Evolutionary conservation across 2,888 invertebrate genomes (phyloP), one percentile per base, ranked within the genome.

Genomic region (Eudemis profundana): DNA sequence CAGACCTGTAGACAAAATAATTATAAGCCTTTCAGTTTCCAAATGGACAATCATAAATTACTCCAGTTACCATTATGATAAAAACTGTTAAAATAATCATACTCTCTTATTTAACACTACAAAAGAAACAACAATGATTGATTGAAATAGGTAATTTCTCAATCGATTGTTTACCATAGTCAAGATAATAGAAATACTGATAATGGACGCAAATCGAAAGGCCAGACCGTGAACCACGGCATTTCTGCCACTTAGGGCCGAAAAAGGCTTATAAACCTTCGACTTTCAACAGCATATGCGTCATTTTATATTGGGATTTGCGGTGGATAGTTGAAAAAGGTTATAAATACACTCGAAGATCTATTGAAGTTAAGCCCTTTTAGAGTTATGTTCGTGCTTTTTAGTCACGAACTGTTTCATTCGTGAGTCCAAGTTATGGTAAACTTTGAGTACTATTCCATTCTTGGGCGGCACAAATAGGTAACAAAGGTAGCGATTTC

Each of bases 211-310:
- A 46, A 53, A 53, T 53, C 38, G 59, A 47, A 65, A 63, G 40
- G 63, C 29, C 19, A 15, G 65, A 19, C 65, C 59, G 47, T 65
- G 65, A 65, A 27, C 59, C 65, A 60, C 65, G 65, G 38, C 53
- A 65, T 64, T 64, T 64, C 42, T n/a, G 4, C 0, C 3, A 4
- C n/a, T n/a, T 44, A 27, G 4, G 17, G 5, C 19, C 8, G n/a
- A 19, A 56, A 56, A 56, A n/a, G 56, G 5, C 42, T 14, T 56
- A 56, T 19, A 8, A 29, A 29, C 42, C 42, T 19, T 14, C 7
- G 5, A 54, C 12, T 27, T 54, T 5, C 10, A 27, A 15, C 10
- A 49, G 33, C 19, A 51, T n/a, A 51, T 36, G n/a, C n/a, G 14
- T 21, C 38, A n/a, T 14, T 21, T 38, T 53, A 38, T 12, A 7